phyloP scores from a whole-genome alignment of 2,888 invertebrate species.

The Acrocyrtus sp. region DNA sequence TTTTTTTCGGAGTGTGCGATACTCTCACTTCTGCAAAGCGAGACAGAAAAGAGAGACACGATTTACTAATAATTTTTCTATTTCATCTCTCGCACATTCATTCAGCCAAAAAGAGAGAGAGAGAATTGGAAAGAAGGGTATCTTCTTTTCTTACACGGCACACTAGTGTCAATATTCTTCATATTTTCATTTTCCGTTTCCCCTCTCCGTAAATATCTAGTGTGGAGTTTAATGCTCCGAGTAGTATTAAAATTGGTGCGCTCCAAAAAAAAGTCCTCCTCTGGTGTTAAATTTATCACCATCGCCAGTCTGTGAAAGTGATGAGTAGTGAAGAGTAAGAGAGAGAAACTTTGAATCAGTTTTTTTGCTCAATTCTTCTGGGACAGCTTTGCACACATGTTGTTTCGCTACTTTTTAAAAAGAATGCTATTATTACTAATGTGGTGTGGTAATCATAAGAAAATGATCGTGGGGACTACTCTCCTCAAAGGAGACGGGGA shows the following conservation, averaged over 20 bases:
- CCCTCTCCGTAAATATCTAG: no score
- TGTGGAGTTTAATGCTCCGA: no score
- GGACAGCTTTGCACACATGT: conserved; percentile 54
- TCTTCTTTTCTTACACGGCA: no score
- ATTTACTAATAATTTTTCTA: conserved; percentile 25
- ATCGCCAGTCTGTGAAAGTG: conserved; percentile 15
- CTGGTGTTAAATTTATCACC: neutral
- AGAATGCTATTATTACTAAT: conserved; percentile 25
- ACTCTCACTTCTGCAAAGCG: conserved; percentile 5
- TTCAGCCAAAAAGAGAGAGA: no score
- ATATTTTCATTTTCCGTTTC: no score
- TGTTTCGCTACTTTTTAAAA: conserved; percentile 12
- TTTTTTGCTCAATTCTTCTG: conserved; percentile 39
- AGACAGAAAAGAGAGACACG: conserved; percentile 26
- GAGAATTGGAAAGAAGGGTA: no score
- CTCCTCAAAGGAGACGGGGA: neutral
- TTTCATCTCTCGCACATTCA: no score
- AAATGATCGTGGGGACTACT: no score
- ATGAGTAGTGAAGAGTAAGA: conserved; percentile 31
- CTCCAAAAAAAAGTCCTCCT: neutral
- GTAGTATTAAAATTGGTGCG: neutral
- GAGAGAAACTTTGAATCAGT: conserved; percentile 16
- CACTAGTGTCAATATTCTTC: neutral
- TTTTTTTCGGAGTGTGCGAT: no score
- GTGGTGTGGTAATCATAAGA: conserved; percentile 4